These are phyloP conservation scores for Chiloscyllium punctatum DNA, from an alignment of 2,797 vertebrate genomes.

Conservation along the genomic window DNA sequence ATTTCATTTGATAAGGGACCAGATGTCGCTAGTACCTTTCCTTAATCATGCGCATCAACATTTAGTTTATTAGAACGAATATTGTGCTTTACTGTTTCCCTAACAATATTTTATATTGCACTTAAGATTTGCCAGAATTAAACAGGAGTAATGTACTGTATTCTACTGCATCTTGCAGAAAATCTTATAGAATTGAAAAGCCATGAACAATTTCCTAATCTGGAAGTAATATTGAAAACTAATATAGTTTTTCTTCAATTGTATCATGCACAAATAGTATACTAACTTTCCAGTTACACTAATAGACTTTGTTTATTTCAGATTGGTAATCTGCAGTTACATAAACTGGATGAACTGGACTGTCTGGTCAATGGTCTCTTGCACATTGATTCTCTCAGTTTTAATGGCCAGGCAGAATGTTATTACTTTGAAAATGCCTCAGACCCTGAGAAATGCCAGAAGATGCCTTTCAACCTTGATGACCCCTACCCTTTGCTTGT, in stretches of 20 bases:
- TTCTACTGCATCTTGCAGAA: background rate
- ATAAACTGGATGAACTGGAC: constrained; percentile 84
- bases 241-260: background rate
- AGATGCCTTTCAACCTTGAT: constrained; percentile 76
- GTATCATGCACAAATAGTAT: background rate
- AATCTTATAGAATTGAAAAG: background rate
- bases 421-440: constrained; percentile 82
- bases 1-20: no score
- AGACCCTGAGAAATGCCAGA: constrained; percentile 77
- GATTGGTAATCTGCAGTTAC: constrained; percentile 79
- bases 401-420: constrained; percentile 79
- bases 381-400: constrained; percentile 77
- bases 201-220: background rate
- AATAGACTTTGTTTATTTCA: constrained; percentile 44
- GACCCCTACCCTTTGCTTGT: constrained; percentile 78
- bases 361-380: constrained; percentile 80
- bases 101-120: background rate
- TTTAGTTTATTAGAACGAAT: background rate
- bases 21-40: background rate
- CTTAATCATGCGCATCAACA: background rate
- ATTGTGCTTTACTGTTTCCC: background rate
- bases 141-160: background rate
- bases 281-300: background rate
- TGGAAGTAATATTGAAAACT: background rate
- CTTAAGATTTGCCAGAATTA: background rate